Percentiles rank a stretch among this genome's conserved stretches.
Evolutionary conservation across 92 coral and sea anemone species (phyloP).

Genomic region (Siderastrea radians): DNA sequence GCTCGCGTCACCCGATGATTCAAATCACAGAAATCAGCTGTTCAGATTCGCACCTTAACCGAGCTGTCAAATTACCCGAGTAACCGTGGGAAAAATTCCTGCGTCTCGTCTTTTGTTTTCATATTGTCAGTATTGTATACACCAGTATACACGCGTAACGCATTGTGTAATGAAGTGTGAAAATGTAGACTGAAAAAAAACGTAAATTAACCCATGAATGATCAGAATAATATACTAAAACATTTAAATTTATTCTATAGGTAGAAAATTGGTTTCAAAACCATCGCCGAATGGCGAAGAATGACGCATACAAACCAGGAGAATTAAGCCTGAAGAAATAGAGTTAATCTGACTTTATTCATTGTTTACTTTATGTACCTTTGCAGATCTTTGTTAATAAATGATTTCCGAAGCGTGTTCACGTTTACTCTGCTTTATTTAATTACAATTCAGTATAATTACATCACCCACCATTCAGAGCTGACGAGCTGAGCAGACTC

Average conservation of each 20-base stretch:
- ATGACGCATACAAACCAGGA: conserved; percentile 19
- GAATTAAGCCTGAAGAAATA: conserved; percentile 12
- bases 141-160: not conserved
- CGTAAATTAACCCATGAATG: conserved; percentile 21
- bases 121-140: not conserved
- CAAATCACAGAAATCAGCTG: too few species aligned
- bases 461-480: not conserved
- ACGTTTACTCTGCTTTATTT: not conserved
- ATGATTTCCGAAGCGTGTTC: conserved; percentile 7
- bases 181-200: conserved; percentile 23
- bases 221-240: not conserved
- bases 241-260: conserved; percentile 12
- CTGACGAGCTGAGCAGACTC: not conserved
- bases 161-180: conserved; percentile 11
- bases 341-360: not conserved
- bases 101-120: conserved; percentile 15
- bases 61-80: conserved; percentile 24
- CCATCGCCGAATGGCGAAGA: conserved; percentile 25
- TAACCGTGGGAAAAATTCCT: conserved; percentile 21
- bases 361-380: conserved; percentile 11
- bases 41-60: not conserved
- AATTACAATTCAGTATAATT: conserved; percentile 2
- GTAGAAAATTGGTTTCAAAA: conserved; percentile 41
- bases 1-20: not conserved
- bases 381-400: not conserved